Base-by-base conservation (phyloP, 2,797 vertebrate genomes). In the Amphiprion clarkii region DNA sequence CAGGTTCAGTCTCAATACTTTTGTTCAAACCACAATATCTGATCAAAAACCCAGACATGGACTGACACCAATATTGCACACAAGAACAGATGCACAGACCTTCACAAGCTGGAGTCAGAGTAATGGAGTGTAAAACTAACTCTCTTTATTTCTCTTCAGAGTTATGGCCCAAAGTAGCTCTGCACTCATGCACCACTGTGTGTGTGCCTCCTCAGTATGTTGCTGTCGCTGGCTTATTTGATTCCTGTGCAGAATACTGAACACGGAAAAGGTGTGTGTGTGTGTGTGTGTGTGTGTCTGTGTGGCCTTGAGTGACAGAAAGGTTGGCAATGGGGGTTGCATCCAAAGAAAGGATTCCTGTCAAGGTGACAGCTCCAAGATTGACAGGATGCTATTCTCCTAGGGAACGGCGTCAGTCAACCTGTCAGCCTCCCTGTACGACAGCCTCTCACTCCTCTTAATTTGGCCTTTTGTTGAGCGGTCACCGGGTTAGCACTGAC, bases 381-480 rank as follows among this genome's bases (percentile, higher is more conserved):
- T 90, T 93, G 94, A 93, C 94, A 93, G 91, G 72, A 83, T 85
- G 83, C 88, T 86, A 87, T 92, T 94, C 92, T 93, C 89, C 84
- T 79, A 72, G 58, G 88, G 88, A 92, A 85, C 69, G 53, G 82
- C 73, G 80, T 89, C 89, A 88, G 90, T 94, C 89, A 87, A 93
- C 86, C 89, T 92, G 94, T 94, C 94, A 95, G 85, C 78, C 84
- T 83, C 79, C 78, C 83, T 76, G 86, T 81, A 81, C 88, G 87
- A 92, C 91, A 90, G 89, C 85, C 84, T 81, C 89, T 91, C 88
- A 74, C 83, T 93, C 89, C 87, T 91, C 94, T 93, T 94, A 93
- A 95, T 95, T 95, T 94, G 90, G 89, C 88, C 92, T 93, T 95
- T 95, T 94, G 93, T 94, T 87, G 91, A 84, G 67, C 67, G 89